phyloP scores from a whole-genome alignment of 2,888 invertebrate genomes.

The Hoplodrina ambigua region DNA sequence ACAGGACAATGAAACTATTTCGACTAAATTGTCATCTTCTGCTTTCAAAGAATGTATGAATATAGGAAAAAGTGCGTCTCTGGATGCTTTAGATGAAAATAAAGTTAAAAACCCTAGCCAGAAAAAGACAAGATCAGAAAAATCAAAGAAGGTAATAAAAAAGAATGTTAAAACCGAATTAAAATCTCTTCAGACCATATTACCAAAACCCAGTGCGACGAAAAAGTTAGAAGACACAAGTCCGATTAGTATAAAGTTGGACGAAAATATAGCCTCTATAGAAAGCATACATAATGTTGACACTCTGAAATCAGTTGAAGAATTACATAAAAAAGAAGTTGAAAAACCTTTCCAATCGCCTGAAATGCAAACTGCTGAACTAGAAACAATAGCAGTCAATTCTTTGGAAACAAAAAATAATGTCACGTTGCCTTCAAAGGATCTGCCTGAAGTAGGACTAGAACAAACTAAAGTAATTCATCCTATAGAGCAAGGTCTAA shows the following conservation, averaged over 20 bases:
- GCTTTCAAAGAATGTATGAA: constrained; percentile 26
- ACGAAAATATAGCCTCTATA: neutral
- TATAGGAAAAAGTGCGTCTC: constrained; percentile 60
- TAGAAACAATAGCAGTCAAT: neutral
- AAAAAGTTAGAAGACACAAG: constrained; percentile 10
- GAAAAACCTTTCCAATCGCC: constrained; percentile 4
- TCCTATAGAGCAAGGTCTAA: neutral
- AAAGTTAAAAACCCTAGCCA: constrained; percentile 42
- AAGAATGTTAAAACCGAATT: constrained; percentile 17
- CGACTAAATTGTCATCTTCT: constrained; percentile 5
- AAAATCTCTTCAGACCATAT: constrained; percentile 18
- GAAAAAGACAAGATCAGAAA: constrained; percentile 63
- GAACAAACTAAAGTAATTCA: constrained; percentile 7
- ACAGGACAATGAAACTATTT: neutral
- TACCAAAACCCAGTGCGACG: constrained; percentile 39
- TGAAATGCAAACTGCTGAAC: constrained; percentile 2
- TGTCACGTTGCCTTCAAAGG: neutral
- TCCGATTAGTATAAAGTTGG: constrained; percentile 1
- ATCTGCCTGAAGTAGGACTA: neutral
- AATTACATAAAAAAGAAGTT: constrained; percentile 11
- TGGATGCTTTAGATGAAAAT: constrained; percentile 48
- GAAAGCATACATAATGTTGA: neutral
- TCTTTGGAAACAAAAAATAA: constrained; percentile 7
- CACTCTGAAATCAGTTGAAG: neutral
- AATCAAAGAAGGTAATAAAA: constrained; percentile 44